These are phyloP conservation scores for Halesus radiatus DNA, from an alignment of 1,140 invertebrate genomes.

Conservation along the genomic window DNA sequence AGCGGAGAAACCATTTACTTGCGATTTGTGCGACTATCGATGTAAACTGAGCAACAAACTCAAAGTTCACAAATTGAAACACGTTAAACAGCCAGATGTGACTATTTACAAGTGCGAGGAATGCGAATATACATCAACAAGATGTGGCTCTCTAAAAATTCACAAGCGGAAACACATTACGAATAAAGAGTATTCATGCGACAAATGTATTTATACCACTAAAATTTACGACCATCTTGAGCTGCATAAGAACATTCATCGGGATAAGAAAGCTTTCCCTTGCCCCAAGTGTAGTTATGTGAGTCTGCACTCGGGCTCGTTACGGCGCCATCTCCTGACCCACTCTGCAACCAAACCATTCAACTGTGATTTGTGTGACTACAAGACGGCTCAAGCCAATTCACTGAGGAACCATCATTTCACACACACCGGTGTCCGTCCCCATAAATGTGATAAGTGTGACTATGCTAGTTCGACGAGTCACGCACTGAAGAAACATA, in stretches of 20 bases:
- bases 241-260: slow-evolving; percentile 22
- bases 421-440: slow-evolving; percentile 5
- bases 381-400: slow-evolving; percentile 4
- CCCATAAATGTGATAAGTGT: slow-evolving; percentile 28
- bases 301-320: slow-evolving; percentile 7
- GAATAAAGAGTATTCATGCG: slow-evolving; percentile 7
- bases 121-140: not conserved
- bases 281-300: slow-evolving; percentile 28
- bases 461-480: slow-evolving; percentile 7
- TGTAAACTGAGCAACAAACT: slow-evolving; percentile 36
- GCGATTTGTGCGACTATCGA: slow-evolving; percentile 22
- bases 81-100: not conserved
- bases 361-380: slow-evolving; percentile 16
- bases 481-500: slow-evolving; percentile 5
- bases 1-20: slow-evolving; percentile 22
- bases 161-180: slow-evolving; percentile 18
- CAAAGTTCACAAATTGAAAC: slow-evolving; percentile 26
- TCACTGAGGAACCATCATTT: not conserved
- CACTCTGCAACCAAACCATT: slow-evolving; percentile 31
- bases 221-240: slow-evolving; percentile 7
- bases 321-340: slow-evolving; percentile 18
- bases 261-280: slow-evolving; percentile 19
- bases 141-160: slow-evolving; percentile 6
- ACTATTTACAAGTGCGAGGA: slow-evolving; percentile 20
- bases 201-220: slow-evolving; percentile 13